A percentile compares a stretch with the other conserved stretches of the same genome.
Evolutionary conservation across 2,888 invertebrate genomes (phyloP).

Genomic region (Rapana venosa): DNA sequence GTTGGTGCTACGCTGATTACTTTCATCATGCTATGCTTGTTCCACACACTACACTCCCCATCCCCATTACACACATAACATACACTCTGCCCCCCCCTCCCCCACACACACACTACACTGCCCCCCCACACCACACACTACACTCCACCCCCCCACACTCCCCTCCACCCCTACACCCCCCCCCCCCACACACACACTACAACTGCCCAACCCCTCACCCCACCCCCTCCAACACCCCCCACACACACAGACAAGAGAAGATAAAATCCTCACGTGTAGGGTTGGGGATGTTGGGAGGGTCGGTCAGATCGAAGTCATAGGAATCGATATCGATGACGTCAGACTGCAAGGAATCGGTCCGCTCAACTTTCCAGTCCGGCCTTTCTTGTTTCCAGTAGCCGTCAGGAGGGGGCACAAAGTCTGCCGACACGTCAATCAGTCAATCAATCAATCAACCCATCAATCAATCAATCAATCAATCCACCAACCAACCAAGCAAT

Average conservation of each 20-base stretch:
- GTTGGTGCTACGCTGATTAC: no score
- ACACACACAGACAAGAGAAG: background rate
- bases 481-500: background rate
- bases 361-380: constrained; percentile 34
- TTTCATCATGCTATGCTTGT: no score
- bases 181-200: background rate
- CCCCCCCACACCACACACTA: background rate
- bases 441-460: background rate
- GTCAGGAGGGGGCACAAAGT: constrained; percentile 28
- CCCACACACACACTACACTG: constrained; percentile 19
- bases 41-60: constrained; percentile 1
- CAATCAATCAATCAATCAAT: background rate
- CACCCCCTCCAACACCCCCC: no score
- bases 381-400: constrained; percentile 42
- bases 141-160: background rate
- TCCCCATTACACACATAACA: no score
- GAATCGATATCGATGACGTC: constrained; percentile 48
- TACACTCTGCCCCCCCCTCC: no score
- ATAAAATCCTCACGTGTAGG: constrained; percentile 29
- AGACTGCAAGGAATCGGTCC: constrained; percentile 36
- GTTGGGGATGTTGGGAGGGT: constrained; percentile 48
- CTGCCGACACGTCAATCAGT: background rate
- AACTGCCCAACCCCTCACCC: no score
- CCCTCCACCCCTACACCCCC: no score
- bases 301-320: constrained; percentile 53